Evolutionary conservation across 2,113 vertebrate species (phyloP), one percentile per base, ranked within the genome.

Genomic region (Nymphicus hollandicus): DNA sequence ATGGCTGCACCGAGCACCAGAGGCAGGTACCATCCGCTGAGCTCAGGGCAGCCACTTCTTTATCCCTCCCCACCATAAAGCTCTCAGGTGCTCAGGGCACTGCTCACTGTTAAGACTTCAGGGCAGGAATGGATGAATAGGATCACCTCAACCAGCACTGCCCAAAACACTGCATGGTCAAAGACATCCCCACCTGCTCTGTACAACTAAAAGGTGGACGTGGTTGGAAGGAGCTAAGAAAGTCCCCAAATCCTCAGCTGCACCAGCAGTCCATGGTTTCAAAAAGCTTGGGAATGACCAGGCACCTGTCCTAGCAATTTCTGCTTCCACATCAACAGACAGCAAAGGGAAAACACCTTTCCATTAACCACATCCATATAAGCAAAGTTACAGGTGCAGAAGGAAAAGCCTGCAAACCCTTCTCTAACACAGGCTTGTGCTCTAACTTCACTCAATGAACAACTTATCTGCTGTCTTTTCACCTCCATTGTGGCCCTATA

Each of bases 401-500:
- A 78, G 11, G 43, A 33, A 86, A 58, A 63, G 29, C 18, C n/a
- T 55, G 10, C 7, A 50, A 68, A 33, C 10, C 28, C 7, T 91
- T 86, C 66, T 43, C n/a, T 18, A 79, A 17, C 13, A 50, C 0
- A 77, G 16, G 9, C 16, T 68, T 2, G 0, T 7, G 20, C 31
- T 73, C 91, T 29, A 72, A 47, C 29, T 53, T 72, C 27, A 68
- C 7, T 70, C 31, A 33, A 6, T 2, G 16, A 47, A 43, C 35
- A 58, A 18, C 12, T 63, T 31, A 41, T 27, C 47, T 65, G 12
- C 39, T 70, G 47, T 13, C 7, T 76, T 72, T 55, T 47, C 31
- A 23, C 17, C 29, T 53, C 33, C 0, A 0, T 14, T 14, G 9
- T 29, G 15, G 28, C 13, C 86, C 78, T 1, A 1, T 4, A 56